These are phyloP conservation scores for Sorex maritimensis DNA, from an alignment of 2,797 vertebrate species.

Conservation along the genomic window DNA sequence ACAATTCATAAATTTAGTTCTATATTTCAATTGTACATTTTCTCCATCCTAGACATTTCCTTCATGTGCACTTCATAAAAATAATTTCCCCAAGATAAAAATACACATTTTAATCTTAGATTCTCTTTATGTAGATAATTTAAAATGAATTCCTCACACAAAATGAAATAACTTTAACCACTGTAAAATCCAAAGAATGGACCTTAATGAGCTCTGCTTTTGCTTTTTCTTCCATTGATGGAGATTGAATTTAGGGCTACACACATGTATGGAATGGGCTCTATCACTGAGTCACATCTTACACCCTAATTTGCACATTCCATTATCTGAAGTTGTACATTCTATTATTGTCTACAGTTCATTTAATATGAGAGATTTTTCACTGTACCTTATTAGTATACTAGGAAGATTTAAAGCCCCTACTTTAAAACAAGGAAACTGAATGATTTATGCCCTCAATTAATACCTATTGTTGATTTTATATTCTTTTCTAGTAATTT, in stretches of 20 bases:
- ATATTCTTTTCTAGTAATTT: conserved; percentile 69
- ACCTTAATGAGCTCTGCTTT: neutral
- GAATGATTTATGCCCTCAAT: conserved; percentile 20
- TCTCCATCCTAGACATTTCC: neutral
- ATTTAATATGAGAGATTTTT: conserved; percentile 46
- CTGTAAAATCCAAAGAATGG: neutral
- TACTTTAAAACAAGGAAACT: conserved; percentile 53
- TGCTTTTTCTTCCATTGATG: neutral
- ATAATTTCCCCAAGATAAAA: neutral
- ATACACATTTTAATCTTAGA: conserved; percentile 19
- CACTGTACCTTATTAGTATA: neutral
- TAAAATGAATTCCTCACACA: conserved; percentile 57
- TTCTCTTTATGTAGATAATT: conserved; percentile 8
- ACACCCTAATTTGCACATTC: neutral
- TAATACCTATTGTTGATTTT: conserved; percentile 42
- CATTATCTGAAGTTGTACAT: neutral
- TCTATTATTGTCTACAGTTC: neutral
- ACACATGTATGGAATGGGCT: too few relatives aligned
- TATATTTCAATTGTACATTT: neutral
- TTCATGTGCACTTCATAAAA: conserved; percentile 39
- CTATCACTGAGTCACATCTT: too few relatives aligned
- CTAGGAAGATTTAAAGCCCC: conserved; percentile 9
- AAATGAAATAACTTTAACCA: conserved; percentile 48
- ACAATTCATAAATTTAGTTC: conserved; percentile 40
- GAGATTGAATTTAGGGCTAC: too few relatives aligned